Base-by-base conservation (phyloP, 2,797 vertebrate genomes). In the Enteromius radiatus region DNA sequence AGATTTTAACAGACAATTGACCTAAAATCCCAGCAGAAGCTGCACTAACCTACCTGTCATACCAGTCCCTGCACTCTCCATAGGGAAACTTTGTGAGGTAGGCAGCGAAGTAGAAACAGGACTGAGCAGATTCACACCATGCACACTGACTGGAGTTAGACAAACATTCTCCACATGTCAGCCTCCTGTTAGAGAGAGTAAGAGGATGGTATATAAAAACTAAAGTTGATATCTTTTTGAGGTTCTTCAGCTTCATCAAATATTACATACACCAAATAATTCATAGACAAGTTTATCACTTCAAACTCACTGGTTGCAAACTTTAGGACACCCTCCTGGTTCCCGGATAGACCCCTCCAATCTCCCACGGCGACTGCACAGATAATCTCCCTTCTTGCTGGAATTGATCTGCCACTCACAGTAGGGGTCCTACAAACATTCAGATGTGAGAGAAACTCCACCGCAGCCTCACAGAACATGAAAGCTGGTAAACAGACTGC, bases 101-200 rank as follows among this genome's bases (percentile, higher is more conserved):
- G 63, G 97, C 95, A 0, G 97, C 96, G 28, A 98, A 98, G 88
- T 97, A 95, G 91, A 98, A 98, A 91, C 97, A 98, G 88, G 95
- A 94, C 85, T 93, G 95, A 7, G 96, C 96, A 3, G 97, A 98
- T 90, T 97, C 96, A 88, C 97, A 98, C 97, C 97, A 98, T 5
- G 97, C 97, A 31, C 97, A 98, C 91, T 98, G 97, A 92, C 97
- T 98, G 43, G 96, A 97, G 93, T 98, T 98, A 73, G 96, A 97
- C 69, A 98, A 93, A 87, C 97, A 98, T 81, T 97, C 96, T 0
- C 92, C 91, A 76, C 97, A 98, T 0, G 96, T 95, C 87, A 87
- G 93, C 26, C 96, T 96, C 91, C 97, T 98, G 87, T 74, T 8
- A 28, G 28, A 82, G 4, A 88, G 52, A 76, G 19, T 52, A 5